Evolutionary conservation across 2,888 invertebrate species (phyloP).

Genomic region (Caenorhabditis sp.): DNA sequence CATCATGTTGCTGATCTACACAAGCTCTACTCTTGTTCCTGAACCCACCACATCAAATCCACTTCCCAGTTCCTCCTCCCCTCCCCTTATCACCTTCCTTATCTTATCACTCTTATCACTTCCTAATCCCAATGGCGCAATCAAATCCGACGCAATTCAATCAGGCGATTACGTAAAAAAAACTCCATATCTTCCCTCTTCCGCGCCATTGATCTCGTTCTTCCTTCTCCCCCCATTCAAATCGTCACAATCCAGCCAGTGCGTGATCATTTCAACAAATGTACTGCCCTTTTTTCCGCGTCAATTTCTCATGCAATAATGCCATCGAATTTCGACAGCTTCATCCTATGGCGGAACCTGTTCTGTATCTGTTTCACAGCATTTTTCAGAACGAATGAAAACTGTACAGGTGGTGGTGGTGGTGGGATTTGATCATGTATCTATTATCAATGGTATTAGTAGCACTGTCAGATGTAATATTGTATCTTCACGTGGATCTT

Average conservation of each 20-base stretch:
- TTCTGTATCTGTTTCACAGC: no score
- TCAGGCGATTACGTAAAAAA: constrained; percentile 11
- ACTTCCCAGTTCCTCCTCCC: not conserved
- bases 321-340: constrained; percentile 36
- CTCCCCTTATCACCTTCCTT: not conserved
- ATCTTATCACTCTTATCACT: no score
- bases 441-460: no score
- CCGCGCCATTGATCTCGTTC: constrained; percentile 41
- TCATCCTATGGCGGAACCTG: not conserved
- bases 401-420: no score
- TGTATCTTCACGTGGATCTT: no score
- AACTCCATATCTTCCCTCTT: constrained; percentile 29
- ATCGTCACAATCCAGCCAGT: not conserved
- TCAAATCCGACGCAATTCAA: no score
- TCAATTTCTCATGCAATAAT: constrained; percentile 28
- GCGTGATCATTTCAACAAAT: constrained; percentile 56
- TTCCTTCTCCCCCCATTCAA: no score
- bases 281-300: constrained; percentile 23
- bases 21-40: not conserved
- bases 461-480: no score
- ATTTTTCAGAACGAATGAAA: no score
- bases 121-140: not conserved
- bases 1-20: not conserved
- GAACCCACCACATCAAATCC: not conserved
- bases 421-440: no score